phyloP scores from a whole-genome alignment of 2,888 invertebrate genomes.

The Parthenolecanium corni region DNA sequence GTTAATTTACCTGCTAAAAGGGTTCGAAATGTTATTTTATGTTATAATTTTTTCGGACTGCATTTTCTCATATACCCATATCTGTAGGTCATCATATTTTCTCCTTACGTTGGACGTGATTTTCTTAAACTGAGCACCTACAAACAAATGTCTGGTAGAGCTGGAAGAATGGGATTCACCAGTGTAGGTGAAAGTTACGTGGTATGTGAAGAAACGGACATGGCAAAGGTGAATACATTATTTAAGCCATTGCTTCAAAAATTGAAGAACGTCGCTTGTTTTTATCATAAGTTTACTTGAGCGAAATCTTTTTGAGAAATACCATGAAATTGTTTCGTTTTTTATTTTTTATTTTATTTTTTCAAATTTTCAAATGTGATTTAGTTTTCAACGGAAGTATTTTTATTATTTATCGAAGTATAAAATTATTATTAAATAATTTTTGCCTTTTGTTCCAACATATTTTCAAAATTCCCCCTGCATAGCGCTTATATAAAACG shows the following conservation, averaged over 20 bases:
- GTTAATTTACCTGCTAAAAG: slow-evolving; percentile 90
- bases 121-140: slow-evolving; percentile 68
- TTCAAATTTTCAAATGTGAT: no score
- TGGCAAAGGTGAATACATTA: slow-evolving; percentile 40
- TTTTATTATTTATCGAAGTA: no score
- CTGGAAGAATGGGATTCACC: slow-evolving; percentile 81
- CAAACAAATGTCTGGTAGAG: slow-evolving; percentile 92
- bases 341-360: no score
- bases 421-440: no score
- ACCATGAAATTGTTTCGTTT: no score
- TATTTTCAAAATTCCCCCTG: no score
- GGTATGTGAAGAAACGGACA: slow-evolving; percentile 54
- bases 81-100: slow-evolving; percentile 66
- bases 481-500: background rate
- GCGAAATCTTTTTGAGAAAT: no score
- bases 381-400: no score
- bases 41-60: background rate
- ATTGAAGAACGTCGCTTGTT: no score
- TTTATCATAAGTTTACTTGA: no score
- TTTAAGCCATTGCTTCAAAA: no score
- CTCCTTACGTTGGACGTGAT: slow-evolving; percentile 66
- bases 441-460: no score
- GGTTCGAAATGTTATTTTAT: slow-evolving; percentile 38
- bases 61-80: slow-evolving; percentile 26
- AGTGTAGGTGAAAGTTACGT: slow-evolving; percentile 76